Conservation (phyloP, 2,797 vertebrate genomes). For the Parauchenoglanis punctatus region DNA sequence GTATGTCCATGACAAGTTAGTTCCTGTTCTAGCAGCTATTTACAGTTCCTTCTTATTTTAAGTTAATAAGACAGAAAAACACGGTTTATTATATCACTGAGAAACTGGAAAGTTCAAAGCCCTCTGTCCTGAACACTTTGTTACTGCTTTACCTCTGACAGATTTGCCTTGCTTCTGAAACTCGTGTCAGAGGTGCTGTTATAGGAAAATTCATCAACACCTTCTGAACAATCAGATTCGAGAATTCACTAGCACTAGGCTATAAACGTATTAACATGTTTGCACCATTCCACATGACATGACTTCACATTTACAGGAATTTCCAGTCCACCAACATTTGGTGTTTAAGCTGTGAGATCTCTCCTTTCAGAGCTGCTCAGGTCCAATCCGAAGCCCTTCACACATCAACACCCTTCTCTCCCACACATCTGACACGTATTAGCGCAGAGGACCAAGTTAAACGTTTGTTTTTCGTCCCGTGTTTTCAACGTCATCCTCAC, state of each 20-base stretch:
- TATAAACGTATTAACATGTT: background rate
- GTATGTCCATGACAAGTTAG: background rate
- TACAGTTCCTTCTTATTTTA: background rate
- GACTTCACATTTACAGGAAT: background rate
- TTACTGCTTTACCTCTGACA: background rate
- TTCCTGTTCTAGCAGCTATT: background rate
- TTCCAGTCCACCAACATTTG: background rate
- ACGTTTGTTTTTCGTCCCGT: slow-evolving; percentile 50
- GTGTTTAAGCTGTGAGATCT: slow-evolving; percentile 6
- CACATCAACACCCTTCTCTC: slow-evolving; percentile 65
- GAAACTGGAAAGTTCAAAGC: background rate
- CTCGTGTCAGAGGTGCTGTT: background rate
- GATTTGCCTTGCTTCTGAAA: background rate
- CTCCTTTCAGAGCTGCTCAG: slow-evolving; percentile 14
- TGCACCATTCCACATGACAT: background rate
- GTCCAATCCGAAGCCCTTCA: slow-evolving; percentile 40
- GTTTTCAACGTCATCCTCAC: slow-evolving; percentile 60
- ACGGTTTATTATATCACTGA: background rate
- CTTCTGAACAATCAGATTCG: background rate
- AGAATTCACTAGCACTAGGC: background rate
- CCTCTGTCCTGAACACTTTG: background rate
- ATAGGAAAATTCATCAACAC: background rate
- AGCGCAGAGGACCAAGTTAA: slow-evolving; percentile 64
- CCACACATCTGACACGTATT: slow-evolving; percentile 70
- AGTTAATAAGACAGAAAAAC: background rate